A percentile compares a stretch with the other conserved stretches of the same genome.
phyloP scores from a whole-genome alignment of 2,888 invertebrate species.

The Tetropium fuscum region DNA sequence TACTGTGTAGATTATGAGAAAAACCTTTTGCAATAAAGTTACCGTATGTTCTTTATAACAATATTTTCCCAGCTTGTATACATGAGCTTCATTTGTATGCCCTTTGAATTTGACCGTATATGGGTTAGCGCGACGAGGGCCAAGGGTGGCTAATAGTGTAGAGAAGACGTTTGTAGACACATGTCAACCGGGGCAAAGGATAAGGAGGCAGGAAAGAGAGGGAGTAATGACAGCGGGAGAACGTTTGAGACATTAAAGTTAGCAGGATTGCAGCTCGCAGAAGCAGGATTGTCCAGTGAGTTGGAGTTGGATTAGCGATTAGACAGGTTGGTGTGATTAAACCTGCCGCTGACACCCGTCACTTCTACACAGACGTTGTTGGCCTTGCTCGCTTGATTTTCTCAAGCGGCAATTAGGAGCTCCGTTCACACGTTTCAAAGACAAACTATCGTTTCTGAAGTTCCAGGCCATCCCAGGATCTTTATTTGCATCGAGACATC shows the following conservation, averaged over 20 bases:
- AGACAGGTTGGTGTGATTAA: slow-evolving; percentile 53
- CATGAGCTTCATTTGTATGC: too few species aligned
- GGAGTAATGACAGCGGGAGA: slow-evolving; percentile 21
- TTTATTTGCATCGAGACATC: slow-evolving; percentile 13
- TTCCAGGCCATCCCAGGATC: background rate
- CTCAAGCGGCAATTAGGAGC: slow-evolving; percentile 46
- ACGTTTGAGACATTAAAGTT: slow-evolving; percentile 25
- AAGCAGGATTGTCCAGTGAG: slow-evolving; percentile 29
- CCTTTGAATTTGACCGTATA: too few species aligned
- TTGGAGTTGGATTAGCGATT: slow-evolving; percentile 48
- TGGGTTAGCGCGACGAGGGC: too few species aligned
- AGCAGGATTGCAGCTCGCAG: slow-evolving; percentile 24
- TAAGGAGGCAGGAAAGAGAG: slow-evolving; percentile 21
- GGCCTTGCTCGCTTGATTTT: slow-evolving; percentile 34
- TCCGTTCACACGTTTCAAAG: slow-evolving; percentile 44
- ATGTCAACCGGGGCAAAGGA: slow-evolving; percentile 37
- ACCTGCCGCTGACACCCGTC: slow-evolving; percentile 53
- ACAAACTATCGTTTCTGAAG: slow-evolving; percentile 42
- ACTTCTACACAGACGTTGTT: slow-evolving; percentile 48
- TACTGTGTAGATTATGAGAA: too few species aligned
- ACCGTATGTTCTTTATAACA: too few species aligned
- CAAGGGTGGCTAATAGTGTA: too few species aligned
- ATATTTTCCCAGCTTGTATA: too few species aligned
- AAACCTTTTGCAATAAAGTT: too few species aligned
- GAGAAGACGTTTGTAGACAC: slow-evolving; percentile 43